Evolutionary conservation across 2,113 vertebrate species (phyloP), one percentile per base, ranked within the genome.

Genomic region (Okapia johnstoni): DNA sequence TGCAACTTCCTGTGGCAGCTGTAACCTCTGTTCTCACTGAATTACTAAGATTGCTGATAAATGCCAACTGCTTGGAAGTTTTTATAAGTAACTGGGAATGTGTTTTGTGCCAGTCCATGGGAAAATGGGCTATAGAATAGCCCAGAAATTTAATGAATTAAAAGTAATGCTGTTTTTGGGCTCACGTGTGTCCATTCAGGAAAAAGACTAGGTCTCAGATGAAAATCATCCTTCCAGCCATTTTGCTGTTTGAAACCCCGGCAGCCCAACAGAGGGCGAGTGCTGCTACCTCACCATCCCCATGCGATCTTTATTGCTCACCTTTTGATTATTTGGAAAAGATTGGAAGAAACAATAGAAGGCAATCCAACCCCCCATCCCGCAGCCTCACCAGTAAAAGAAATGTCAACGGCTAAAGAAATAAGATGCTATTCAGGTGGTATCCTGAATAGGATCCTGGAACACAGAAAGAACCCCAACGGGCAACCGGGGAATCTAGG

Each of bases 21-120:
- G 87, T 96, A 85, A 97, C 97, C 85, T 95, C 97, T 54, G 55
- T 97, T 98, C 86, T 96, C 92, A 46, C 94, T 88, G 97, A 96
- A 92, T 97, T 92, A 79, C 92, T 96, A 54, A 97, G 70, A 93
- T 85, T 66, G 94, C 58, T 94, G 86, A 93, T 70, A 55, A 79
- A 90, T 66, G 61, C 84, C 80, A 96, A 85, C 30, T 50, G 54
- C 92, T 57, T 63, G 52, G 90, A 93, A 94, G 90, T 66, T 73
- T 80, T 70, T 66, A 30, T 79, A 48, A 87, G 54, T 54, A 54
- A 87, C 81, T 66, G 43, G 84, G 46, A 55, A 58, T 5, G 3
- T 61, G 70, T 61, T 86, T 58, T 2, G 0, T 92, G 52, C 60
- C 92, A 92, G 55, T 46, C 54, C 15, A 0, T 13, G 28, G 63